phyloP scores from a whole-genome alignment of 2,113 vertebrate species.

The Phodopus roborovskii region DNA sequence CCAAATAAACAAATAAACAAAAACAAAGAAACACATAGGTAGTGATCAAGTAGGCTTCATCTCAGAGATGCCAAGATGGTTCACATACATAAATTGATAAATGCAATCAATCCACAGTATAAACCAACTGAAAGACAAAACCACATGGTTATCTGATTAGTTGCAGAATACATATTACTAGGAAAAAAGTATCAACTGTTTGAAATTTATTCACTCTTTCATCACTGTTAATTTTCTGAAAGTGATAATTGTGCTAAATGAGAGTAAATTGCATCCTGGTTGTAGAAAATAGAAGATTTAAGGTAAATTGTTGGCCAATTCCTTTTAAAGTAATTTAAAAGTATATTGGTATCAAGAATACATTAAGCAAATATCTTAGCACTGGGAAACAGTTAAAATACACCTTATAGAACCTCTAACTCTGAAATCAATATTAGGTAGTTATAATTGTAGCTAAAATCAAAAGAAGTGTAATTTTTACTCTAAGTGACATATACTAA shows the following conservation, averaged over 20 bases:
- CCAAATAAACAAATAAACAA: neutral
- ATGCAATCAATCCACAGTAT: neutral
- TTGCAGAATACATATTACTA: neutral
- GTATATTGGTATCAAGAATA: neutral
- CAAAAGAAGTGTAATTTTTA: neutral
- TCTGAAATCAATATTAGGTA: neutral
- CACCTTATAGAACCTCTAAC: neutral
- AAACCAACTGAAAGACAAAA: neutral
- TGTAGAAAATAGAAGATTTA: constrained; percentile 30
- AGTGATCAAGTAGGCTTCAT: neutral
- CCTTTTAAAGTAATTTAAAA: neutral
- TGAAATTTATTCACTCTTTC: neutral
- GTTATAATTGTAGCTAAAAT: neutral
- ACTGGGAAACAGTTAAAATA: neutral
- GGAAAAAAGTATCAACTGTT: neutral
- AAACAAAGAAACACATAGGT: neutral
- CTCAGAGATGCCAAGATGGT: neutral
- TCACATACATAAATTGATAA: neutral
- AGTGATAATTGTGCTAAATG: neutral
- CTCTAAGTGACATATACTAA: neutral
- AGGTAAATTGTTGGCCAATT: neutral
- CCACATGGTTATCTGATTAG: neutral
- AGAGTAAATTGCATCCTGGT: neutral
- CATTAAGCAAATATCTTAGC: neutral
- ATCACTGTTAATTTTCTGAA: neutral